Conservation (phyloP, 1,140 invertebrate genomes). For the Pomacea maculata region DNA sequence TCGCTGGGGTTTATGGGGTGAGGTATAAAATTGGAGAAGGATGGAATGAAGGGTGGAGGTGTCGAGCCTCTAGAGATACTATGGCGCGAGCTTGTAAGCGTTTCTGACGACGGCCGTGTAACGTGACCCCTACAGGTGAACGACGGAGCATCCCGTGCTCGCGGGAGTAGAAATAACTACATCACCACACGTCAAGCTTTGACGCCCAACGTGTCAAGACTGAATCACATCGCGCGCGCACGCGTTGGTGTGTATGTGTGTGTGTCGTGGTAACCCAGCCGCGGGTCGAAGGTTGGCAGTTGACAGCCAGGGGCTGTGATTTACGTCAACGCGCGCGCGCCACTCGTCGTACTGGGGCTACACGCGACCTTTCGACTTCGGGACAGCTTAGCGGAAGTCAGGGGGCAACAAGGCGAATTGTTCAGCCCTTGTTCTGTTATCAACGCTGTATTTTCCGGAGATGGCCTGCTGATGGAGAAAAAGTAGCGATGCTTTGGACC, state of each 20-base stretch:
- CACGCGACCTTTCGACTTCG: slow-evolving; percentile 1
- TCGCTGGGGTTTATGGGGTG: no score
- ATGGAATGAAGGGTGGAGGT: background rate
- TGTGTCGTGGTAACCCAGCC: background rate
- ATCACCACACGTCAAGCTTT: no score
- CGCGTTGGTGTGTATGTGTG: no score
- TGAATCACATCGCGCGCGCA: no score
- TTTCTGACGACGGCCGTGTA: background rate
- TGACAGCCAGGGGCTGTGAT: slow-evolving; percentile 3
- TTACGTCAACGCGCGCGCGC: slow-evolving; percentile 6
- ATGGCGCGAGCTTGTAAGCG: background rate
- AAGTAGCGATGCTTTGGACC: no score
- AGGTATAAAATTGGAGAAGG: no score
- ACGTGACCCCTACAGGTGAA: background rate
- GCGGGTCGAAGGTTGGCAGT: slow-evolving; percentile 3
- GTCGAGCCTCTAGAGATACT: background rate
- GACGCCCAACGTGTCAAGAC: no score
- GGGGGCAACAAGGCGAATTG: background rate
- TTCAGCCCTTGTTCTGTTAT: no score
- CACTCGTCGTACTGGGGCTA: background rate
- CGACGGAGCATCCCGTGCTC: background rate
- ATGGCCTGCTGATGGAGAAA: no score
- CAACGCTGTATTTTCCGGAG: no score
- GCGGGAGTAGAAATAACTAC: no score
- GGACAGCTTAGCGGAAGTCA: background rate